Evolutionary conservation across 2,888 invertebrate genomes (phyloP).

Genomic region (Sthenelais limicola): DNA sequence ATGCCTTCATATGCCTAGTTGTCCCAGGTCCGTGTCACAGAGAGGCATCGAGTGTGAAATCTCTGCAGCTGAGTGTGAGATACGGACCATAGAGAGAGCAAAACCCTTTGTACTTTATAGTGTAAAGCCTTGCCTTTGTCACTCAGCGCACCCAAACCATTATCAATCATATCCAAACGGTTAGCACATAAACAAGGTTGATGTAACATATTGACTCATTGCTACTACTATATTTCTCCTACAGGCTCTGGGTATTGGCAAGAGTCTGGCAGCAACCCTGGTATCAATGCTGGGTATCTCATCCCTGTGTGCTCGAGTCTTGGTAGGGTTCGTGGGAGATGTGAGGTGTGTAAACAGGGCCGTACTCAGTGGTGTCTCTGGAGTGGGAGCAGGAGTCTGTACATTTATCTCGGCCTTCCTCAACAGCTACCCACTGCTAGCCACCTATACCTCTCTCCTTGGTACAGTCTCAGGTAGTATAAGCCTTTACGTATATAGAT

Average conservation of each 20-base stretch:
- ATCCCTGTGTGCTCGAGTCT: neutral
- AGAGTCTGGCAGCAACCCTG: slow-evolving; percentile 1
- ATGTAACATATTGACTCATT: neutral
- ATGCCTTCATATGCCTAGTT: no score
- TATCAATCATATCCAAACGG: no score
- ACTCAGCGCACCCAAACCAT: no score
- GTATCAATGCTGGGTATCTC: slow-evolving; percentile 23
- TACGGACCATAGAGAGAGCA: no score
- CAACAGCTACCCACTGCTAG: slow-evolving; percentile 3
- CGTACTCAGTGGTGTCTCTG: slow-evolving; percentile 8
- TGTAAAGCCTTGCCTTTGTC: no score
- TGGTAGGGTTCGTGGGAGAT: slow-evolving; percentile 11
- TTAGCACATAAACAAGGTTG: no score
- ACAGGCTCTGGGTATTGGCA: slow-evolving; percentile 19
- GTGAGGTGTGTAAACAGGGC: slow-evolving; percentile 7
- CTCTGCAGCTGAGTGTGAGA: no score
- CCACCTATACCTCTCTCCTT: neutral
- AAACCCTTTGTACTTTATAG: no score
- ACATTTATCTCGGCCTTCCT: neutral
- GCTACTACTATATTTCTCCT: neutral
- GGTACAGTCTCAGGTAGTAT: slow-evolving; percentile 17
- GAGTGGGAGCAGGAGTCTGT: slow-evolving; percentile 1
- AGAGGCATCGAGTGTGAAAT: no score
- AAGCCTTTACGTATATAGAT: no score
- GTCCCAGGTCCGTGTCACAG: no score